Percentiles rank a stretch among this genome's conserved stretches.
phyloP scores from a whole-genome alignment of 2,888 invertebrate species.

The Mimas tiliae region DNA sequence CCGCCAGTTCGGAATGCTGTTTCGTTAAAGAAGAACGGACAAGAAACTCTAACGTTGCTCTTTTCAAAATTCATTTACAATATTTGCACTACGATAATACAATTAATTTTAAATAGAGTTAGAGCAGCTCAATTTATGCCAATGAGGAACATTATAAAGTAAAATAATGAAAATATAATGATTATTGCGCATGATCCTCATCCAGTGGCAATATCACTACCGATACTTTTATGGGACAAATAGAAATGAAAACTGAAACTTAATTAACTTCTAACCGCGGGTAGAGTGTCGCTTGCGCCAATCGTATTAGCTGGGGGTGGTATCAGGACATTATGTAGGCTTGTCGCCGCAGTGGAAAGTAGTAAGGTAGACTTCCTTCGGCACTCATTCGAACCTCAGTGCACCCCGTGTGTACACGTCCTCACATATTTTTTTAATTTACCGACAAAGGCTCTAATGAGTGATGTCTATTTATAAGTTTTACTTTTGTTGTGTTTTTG shows the following conservation, averaged over 20 bases:
- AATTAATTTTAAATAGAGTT: too few species aligned
- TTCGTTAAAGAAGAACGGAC: too few species aligned
- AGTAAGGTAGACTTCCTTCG: slow-evolving; percentile 53
- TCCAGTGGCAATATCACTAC: background rate
- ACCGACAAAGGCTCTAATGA: slow-evolving; percentile 21
- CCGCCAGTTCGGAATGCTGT: too few species aligned
- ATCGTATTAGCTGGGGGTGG: slow-evolving; percentile 56
- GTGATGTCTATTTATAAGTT: slow-evolving; percentile 25
- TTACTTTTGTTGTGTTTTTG: slow-evolving; percentile 31
- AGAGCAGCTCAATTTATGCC: too few species aligned
- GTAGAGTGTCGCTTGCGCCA: slow-evolving; percentile 52
- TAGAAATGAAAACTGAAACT: slow-evolving; percentile 14
- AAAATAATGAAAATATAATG: too few species aligned
- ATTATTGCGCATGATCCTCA: too few species aligned
- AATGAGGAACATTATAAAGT: too few species aligned
- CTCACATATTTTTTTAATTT: slow-evolving; percentile 29
- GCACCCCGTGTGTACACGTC: slow-evolving; percentile 59
- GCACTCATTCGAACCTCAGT: slow-evolving; percentile 65
- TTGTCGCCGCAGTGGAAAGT: slow-evolving; percentile 43
- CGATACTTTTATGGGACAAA: background rate
- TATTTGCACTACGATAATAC: too few species aligned
- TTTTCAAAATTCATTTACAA: too few species aligned
- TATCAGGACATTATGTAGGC: slow-evolving; percentile 46
- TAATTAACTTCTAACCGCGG: slow-evolving; percentile 11
- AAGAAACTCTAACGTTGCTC: too few species aligned